Conservation (phyloP, 2,113 vertebrate species). For the Sminthopsis crassicaudata region DNA sequence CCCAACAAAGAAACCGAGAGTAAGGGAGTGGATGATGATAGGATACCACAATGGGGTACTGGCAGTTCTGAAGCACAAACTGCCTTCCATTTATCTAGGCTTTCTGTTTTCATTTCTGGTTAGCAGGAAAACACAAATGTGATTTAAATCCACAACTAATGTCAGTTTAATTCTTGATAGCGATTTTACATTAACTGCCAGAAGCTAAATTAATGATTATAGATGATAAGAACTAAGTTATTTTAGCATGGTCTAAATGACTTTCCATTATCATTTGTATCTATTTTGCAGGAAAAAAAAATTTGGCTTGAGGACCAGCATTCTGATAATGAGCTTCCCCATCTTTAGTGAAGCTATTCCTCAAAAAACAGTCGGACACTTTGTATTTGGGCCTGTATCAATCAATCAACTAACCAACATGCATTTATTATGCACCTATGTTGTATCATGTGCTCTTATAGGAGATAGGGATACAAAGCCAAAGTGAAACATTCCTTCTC, state of each 20-base stretch:
- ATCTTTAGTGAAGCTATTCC: neutral
- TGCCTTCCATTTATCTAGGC: neutral
- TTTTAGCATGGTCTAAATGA: neutral
- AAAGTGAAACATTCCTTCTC: neutral
- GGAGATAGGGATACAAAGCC: neutral
- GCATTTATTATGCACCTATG: neutral
- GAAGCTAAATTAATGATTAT: neutral
- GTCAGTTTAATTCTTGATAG: neutral
- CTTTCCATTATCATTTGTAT: neutral
- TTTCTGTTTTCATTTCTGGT: neutral
- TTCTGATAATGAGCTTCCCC: neutral
- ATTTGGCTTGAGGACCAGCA: neutral
- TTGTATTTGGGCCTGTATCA: neutral
- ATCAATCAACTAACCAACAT: neutral
- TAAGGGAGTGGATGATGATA: neutral
- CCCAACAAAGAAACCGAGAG: neutral
- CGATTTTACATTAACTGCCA: neutral
- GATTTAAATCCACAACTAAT: neutral
- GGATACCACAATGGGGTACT: neutral
- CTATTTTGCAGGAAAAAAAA: neutral
- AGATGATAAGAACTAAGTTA: neutral
- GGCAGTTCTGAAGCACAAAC: neutral
- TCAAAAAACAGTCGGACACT: neutral
- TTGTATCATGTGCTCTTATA: neutral
- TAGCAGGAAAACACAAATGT: neutral